A percentile compares a stretch with the other conserved stretches of the same genome.
Conservation (phyloP, 2,797 vertebrate genomes). For the Poeciliopsis infans region DNA sequence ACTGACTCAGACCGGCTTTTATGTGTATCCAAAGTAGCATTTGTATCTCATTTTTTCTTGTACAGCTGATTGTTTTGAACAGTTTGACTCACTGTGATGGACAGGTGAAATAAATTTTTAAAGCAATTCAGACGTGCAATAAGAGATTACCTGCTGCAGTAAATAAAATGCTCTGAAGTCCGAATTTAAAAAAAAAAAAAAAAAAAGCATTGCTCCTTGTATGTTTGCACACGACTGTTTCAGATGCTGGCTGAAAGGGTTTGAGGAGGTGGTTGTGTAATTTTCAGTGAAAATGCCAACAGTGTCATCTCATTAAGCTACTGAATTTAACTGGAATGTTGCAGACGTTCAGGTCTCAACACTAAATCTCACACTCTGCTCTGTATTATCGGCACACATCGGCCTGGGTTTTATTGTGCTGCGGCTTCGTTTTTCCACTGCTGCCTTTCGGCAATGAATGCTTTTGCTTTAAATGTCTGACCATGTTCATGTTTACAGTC, state of each 20-base stretch:
- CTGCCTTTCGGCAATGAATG: constrained; percentile 34
- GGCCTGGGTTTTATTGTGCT: constrained; percentile 36
- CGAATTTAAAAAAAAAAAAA: not conserved
- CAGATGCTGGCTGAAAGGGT: constrained; percentile 27
- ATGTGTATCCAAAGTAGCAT: constrained; percentile 46
- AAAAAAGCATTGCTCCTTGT: constrained; percentile 18
- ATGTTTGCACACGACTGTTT: constrained; percentile 22
- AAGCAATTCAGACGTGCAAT: constrained; percentile 16
- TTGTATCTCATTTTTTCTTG: constrained; percentile 43
- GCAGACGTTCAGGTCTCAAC: constrained; percentile 26
- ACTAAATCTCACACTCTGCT: constrained; percentile 27
- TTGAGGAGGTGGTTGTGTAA: constrained; percentile 26
- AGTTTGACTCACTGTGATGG: constrained; percentile 41
- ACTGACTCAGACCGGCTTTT: constrained; percentile 15
- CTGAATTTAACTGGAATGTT: constrained; percentile 44
- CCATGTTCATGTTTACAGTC: constrained; percentile 38
- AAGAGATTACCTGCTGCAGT: constrained; percentile 8
- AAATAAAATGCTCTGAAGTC: constrained; percentile 6
- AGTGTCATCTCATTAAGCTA: constrained; percentile 50
- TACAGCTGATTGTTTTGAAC: constrained; percentile 40
- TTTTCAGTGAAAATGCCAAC: constrained; percentile 30
- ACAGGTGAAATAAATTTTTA: constrained; percentile 12
- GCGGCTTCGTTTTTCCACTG: constrained; percentile 24
- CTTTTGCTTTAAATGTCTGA: constrained; percentile 51
- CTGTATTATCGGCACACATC: constrained; percentile 18